Conservation (phyloP, 2,888 invertebrate genomes). For the Gari tellinella region DNA sequence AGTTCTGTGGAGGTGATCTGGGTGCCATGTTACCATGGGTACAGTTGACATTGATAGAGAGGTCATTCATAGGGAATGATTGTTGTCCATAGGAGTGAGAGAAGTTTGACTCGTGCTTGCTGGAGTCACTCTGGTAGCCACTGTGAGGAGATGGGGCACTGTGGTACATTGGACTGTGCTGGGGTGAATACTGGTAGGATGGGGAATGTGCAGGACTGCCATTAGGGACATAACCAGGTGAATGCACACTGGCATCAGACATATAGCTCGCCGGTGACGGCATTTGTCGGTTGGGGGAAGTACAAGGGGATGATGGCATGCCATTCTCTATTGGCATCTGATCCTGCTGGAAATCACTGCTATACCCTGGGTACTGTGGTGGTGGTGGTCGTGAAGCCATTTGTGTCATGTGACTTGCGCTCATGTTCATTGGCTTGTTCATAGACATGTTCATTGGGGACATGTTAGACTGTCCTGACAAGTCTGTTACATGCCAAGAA, state of each 20-base stretch:
- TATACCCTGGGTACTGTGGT: constrained; percentile 56
- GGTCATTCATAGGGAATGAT: constrained; percentile 27
- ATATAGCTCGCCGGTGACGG: constrained; percentile 52
- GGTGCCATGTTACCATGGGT: constrained; percentile 19
- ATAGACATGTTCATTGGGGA: constrained; percentile 24
- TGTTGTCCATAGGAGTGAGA: constrained; percentile 1
- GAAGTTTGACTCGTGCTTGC: constrained; percentile 38
- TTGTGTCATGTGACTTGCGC: constrained; percentile 31
- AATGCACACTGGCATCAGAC: constrained; percentile 49
- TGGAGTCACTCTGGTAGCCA: constrained; percentile 48
- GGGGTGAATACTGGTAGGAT: constrained; percentile 57
- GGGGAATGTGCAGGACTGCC: constrained; percentile 52
- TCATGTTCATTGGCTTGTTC: constrained; percentile 59
- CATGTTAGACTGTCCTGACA: constrained; percentile 23
- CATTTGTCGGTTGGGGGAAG: constrained; percentile 46
- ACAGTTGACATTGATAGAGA: constrained; percentile 48
- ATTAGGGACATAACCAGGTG: constrained; percentile 50
- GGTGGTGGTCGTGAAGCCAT: constrained; percentile 44
- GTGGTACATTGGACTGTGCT: constrained; percentile 51
- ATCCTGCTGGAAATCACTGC: constrained; percentile 20
- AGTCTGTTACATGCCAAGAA: constrained; percentile 25
- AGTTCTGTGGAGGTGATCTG: constrained; percentile 33
- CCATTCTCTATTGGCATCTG: constrained; percentile 8
- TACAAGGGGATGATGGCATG: constrained; percentile 44
- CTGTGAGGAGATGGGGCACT: constrained; percentile 49